These are phyloP conservation scores for Cheilosia urbana DNA, from an alignment of 2,888 invertebrate genomes.

Conservation along the genomic window DNA sequence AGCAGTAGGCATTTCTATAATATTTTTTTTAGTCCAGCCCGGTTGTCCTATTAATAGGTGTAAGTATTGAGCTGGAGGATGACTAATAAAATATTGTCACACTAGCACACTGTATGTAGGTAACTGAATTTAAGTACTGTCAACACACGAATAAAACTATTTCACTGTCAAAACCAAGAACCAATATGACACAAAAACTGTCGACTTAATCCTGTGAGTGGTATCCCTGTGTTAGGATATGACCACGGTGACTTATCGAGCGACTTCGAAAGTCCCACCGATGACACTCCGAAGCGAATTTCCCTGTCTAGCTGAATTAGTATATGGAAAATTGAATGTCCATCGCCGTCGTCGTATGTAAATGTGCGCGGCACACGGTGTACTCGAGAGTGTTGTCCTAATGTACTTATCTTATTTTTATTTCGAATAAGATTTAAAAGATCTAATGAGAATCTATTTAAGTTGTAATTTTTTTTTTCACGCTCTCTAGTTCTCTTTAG, in stretches of 20 bases:
- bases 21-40: slow-evolving; percentile 68
- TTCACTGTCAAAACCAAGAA: neutral
- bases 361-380: slow-evolving; percentile 54
- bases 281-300: slow-evolving; percentile 40
- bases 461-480: slow-evolving; percentile 48
- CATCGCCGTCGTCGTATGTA: slow-evolving; percentile 67
- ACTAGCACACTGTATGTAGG: slow-evolving; percentile 44
- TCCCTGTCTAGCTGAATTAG: slow-evolving; percentile 10
- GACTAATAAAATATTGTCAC: slow-evolving; percentile 71
- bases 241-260: slow-evolving; percentile 21
- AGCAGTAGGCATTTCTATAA: slow-evolving; percentile 25
- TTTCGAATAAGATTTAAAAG: slow-evolving; percentile 70
- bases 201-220: neutral
- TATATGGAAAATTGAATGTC: slow-evolving; percentile 73
- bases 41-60: slow-evolving; percentile 73
- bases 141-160: slow-evolving; percentile 2
- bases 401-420: slow-evolving; percentile 74
- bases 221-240: neutral
- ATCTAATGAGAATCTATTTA: slow-evolving; percentile 76
- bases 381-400: slow-evolving; percentile 72
- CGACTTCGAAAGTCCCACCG: slow-evolving; percentile 55
- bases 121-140: slow-evolving; percentile 24
- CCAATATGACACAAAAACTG: neutral
- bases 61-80: slow-evolving; percentile 74
- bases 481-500: slow-evolving; percentile 62